Base-by-base conservation (phyloP, 64 coral and sea anemone genomes). In the Platygyra sinensis region DNA sequence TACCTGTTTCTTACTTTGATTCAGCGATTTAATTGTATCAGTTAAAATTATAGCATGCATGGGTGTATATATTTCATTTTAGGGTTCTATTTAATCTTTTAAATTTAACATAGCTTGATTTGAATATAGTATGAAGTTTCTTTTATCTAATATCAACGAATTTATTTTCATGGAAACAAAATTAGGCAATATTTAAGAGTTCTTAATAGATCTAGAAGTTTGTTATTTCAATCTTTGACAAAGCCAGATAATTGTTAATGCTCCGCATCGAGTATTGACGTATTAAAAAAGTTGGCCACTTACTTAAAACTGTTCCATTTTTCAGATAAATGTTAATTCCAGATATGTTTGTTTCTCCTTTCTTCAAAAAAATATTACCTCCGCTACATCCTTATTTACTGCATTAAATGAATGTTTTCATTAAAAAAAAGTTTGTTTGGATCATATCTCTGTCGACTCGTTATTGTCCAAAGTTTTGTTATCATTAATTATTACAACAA, bases 261-360 rank as follows among this genome's bases (percentile, higher is more conserved):
- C 33, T 64, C 81, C 11, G 38, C 13, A 13, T 49, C 11, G 81
- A 64, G 62, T 42, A 20, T 71, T 25, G 62, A n/a, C 9, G 13
- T 20, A 36, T 80, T 19, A 80, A 80, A 18, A 57, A n/a, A 85
- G 69, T 71, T 85, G 81, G 81, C 81, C 39, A 85, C 62, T 85
- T 85, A 46, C 42, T 6, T 46, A 46, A 16, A 69, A 67, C 22
- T 49, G 49, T 84, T 24, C 22, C 25, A 28, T 29, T 85, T 80
- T 67, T 36, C 32, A 33, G 10, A 14, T 22, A 27, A 12, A 83
- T 63, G 67, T 30, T 62, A 2, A 80, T 60, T 59, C 25, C 20
- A 61, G 42, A 46, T 46, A 46, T 46, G 42, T 46, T 24, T 24
- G 18, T 77, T 77, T 52, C 54, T 57, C 0, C 8, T 69, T 69